These are phyloP conservation scores for Xylocampa areola DNA, from an alignment of 2,888 invertebrate genomes.

Conservation along the genomic window DNA sequence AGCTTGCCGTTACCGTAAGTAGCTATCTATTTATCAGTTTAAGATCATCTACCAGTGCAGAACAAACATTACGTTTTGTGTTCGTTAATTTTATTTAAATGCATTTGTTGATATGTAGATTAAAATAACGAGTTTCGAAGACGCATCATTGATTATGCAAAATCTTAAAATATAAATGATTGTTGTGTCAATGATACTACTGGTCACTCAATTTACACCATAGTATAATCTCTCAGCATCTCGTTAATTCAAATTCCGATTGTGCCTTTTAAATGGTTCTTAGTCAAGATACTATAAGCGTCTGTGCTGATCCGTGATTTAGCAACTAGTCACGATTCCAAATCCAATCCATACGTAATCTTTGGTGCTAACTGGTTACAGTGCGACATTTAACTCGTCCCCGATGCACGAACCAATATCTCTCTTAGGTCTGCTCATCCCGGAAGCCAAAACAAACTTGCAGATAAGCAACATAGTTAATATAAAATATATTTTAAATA, in stretches of 20 bases:
- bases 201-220: too few relatives aligned
- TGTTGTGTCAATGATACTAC: too few relatives aligned
- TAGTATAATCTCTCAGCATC: too few relatives aligned
- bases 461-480: conserved; percentile 49
- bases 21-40: conserved; percentile 47
- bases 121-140: too few relatives aligned
- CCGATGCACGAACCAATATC: conserved; percentile 43
- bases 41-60: conserved; percentile 20
- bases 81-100: too few relatives aligned
- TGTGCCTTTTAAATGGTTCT: too few relatives aligned
- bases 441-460: conserved; percentile 44
- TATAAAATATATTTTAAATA: conserved; percentile 48
- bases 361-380: conserved; percentile 41
- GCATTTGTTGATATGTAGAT: too few relatives aligned
- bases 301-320: conserved; percentile 13
- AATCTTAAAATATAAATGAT: too few relatives aligned
- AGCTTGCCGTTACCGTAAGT: conserved; percentile 53
- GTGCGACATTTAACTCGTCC: conserved; percentile 20
- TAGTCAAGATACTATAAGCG: too few relatives aligned
- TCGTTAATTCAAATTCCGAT: too few relatives aligned
- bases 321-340: conserved; percentile 34
- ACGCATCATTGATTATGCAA: too few relatives aligned
- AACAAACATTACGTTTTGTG: neutral
- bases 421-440: conserved; percentile 41
- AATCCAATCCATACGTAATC: conserved; percentile 28